Evolutionary conservation across 2,888 invertebrate genomes (phyloP), one percentile per base, ranked within the genome.

Genomic region (Scaptomyza tumidula): DNA sequence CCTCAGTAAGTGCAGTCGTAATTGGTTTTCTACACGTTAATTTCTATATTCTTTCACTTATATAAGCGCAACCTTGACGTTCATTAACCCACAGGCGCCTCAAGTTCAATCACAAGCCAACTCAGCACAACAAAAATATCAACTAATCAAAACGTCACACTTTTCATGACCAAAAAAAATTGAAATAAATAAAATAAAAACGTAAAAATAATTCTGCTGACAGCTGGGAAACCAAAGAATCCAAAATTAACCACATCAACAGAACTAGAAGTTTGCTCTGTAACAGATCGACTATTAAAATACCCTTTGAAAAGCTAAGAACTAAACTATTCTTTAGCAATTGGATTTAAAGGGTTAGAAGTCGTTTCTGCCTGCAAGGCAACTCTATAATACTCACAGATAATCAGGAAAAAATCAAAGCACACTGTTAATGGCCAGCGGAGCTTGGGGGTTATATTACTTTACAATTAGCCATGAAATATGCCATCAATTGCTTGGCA

Each of bases 141-240:
- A 78, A 88, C 86, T 85, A 83, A 85, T 85, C 87, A 86, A 85
- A 88, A 76, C 73, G 84, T 85, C 84, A 86, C 88, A 84, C 84
- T 84, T 88, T 86, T 86, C 84, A 86, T 70, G 69, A 72, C 71
- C 55, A 68, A 77, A 67, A 65, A 76, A 63, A 66, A 46, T n/a
- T n/a, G n/a, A 55, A 46, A 46, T 24, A 2, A 43, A 33, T 35
- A 37, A 61, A 54, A 53, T 50, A 61, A 75, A 64, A 59, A 80
- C 56, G 63, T 45, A 52, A 41, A 44, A 44, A 43, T 57, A 66
- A 69, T 74, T 78, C 69, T 69, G 84, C 86, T 88, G 88, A 88
- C 88, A 88, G 86, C 63, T 78, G 84, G 66, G 75, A 71, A 78
- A 67, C 61, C 76, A 68, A 33, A 33, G 33, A 75, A 77, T 68